Evolutionary conservation across 2,888 invertebrate genomes (phyloP).

Genomic region (Coelopa pilipes): DNA sequence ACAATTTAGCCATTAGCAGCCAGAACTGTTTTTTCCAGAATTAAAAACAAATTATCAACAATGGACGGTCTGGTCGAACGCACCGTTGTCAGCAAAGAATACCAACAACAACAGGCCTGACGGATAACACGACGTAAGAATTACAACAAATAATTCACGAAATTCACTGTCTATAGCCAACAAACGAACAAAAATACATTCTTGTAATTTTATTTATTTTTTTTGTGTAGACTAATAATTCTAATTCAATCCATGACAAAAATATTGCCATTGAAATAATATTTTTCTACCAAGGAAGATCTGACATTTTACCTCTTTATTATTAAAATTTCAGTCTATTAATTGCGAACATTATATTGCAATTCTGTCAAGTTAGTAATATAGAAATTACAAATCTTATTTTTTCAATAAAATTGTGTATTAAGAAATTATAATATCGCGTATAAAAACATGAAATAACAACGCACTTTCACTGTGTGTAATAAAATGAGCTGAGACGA

Average conservation of each 20-base stretch:
- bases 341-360: neutral
- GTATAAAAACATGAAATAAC: slow-evolving; percentile 22
- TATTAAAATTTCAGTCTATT: slow-evolving; percentile 8
- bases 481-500: neutral
- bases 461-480: slow-evolving; percentile 20
- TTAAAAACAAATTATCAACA: slow-evolving; percentile 24
- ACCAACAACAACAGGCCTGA: slow-evolving; percentile 11
- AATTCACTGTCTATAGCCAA: slow-evolving; percentile 3
- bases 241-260: slow-evolving; percentile 5
- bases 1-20: slow-evolving; percentile 1
- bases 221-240: neutral
- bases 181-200: neutral
- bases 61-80: slow-evolving; percentile 1
- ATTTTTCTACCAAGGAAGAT: neutral
- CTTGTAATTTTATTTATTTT: neutral
- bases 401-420: slow-evolving; percentile 1
- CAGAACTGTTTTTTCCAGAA: slow-evolving; percentile 13
- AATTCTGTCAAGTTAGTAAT: neutral
- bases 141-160: neutral
- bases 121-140: slow-evolving; percentile 21
- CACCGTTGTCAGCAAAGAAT: neutral
- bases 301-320: neutral
- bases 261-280: slow-evolving; percentile 16
- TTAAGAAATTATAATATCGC: slow-evolving; percentile 19
- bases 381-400: slow-evolving; percentile 1